Evolutionary conservation across 1,140 invertebrate genomes (phyloP).

Genomic region (Pseudomyrmex sp.): DNA sequence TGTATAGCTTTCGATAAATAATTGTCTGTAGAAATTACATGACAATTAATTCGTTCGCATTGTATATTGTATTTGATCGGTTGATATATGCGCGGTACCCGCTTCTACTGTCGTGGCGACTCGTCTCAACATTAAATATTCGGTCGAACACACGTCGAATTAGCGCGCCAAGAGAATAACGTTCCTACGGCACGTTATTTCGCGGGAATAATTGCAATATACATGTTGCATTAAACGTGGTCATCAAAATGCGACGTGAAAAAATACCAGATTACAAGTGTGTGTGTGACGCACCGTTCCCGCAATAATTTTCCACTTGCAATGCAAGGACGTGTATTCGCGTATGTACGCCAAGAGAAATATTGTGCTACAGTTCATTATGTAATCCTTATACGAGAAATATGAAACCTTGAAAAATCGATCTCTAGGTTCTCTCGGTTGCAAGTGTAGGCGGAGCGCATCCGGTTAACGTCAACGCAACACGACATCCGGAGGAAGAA

Average conservation of each 20-base stretch:
- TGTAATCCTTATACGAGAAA: conserved; percentile 30
- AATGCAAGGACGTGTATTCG: background rate
- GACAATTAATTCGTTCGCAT: conserved; percentile 47
- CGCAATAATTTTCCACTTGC: background rate
- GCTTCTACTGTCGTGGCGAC: background rate
- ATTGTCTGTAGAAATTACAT: conserved; percentile 11
- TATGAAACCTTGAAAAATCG: conserved; percentile 37
- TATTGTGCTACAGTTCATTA: conserved; percentile 16
- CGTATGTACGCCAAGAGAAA: background rate
- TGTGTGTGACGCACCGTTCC: background rate
- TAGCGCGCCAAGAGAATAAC: conserved; percentile 34
- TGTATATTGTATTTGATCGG: conserved; percentile 27
- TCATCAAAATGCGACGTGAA: conserved; percentile 2
- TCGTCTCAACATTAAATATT: conserved; percentile 59
- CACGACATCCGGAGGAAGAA: conserved; percentile 45
- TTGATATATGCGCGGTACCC: conserved; percentile 3
- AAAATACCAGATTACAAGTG: background rate
- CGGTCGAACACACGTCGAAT: conserved; percentile 43
- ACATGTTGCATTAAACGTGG: conserved; percentile 35
- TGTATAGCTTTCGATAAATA: conserved; percentile 47
- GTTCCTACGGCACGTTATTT: conserved; percentile 26
- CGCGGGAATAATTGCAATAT: conserved; percentile 35
- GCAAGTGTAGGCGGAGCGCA: background rate
- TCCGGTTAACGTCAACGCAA: conserved; percentile 16
- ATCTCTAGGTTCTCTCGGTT: conserved; percentile 30